phyloP scores from a whole-genome alignment of 2,113 vertebrate genomes.

The Periophthalmodon schlosseri region DNA sequence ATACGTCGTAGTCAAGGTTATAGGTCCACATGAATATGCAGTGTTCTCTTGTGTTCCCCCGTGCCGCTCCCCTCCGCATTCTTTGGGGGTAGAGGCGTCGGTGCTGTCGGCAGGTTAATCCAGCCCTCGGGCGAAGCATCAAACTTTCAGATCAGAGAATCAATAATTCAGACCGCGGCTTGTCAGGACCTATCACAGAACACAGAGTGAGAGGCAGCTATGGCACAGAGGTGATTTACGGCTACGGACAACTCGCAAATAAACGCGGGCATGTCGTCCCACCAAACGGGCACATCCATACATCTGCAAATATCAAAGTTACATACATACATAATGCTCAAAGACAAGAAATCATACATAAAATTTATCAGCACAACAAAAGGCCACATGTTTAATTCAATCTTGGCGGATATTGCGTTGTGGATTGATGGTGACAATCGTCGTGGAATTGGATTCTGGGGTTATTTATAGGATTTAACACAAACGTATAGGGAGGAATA shows the following conservation, averaged over 20 bases:
- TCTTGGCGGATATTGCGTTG: background rate
- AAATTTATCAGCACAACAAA: conserved; percentile 11
- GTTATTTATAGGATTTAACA: background rate
- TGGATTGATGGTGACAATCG: conserved; percentile 28
- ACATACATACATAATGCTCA: background rate
- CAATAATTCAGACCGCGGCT: conserved; percentile 76
- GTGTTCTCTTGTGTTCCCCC: conserved; percentile 19
- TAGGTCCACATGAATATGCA: conserved; percentile 53
- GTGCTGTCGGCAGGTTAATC: conserved; percentile 74
- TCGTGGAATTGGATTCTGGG: conserved; percentile 17
- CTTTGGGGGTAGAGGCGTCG: conserved; percentile 8
- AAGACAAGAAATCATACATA: conserved; percentile 16
- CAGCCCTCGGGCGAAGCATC: conserved; percentile 74
- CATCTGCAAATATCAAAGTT: conserved; percentile 1
- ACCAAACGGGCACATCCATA: conserved; percentile 11
- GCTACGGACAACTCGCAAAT: conserved; percentile 40
- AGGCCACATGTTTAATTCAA: conserved; percentile 17
- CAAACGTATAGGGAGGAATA: background rate
- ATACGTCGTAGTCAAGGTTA: background rate
- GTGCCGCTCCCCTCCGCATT: conserved; percentile 47
- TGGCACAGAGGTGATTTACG: conserved; percentile 61
- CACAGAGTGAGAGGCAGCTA: conserved; percentile 55
- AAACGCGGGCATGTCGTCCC: conserved; percentile 18
- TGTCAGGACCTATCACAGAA: conserved; percentile 72
- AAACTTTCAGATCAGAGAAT: conserved; percentile 77